phyloP scores from a whole-genome alignment of 2,797 vertebrate genomes.

The Pseudochirops corinnae region DNA sequence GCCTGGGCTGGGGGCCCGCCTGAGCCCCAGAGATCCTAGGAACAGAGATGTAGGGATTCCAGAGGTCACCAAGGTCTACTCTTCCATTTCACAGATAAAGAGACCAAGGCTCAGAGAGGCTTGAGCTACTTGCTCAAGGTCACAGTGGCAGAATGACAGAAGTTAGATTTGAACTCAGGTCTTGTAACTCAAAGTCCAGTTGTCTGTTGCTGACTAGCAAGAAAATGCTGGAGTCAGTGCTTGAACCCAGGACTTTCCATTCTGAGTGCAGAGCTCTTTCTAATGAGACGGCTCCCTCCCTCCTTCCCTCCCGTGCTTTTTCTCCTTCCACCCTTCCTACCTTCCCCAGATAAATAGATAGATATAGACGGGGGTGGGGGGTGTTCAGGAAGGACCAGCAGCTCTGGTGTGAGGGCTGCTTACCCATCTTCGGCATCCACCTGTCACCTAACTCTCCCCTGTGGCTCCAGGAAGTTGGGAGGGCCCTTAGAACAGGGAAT shows the following conservation, averaged over 20 bases:
- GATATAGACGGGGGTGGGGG: not conserved
- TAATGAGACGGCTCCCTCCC: not conserved
- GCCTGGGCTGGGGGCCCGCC: fast-evolving
- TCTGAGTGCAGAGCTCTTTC: not conserved
- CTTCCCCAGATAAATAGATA: not conserved
- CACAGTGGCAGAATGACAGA: not conserved
- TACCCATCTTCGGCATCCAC: too few relatives aligned
- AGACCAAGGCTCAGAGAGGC: not conserved
- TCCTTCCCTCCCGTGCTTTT: not conserved
- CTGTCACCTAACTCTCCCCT: too few relatives aligned
- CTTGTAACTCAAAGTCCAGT: not conserved
- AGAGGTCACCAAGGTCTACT: not conserved
- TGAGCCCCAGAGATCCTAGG: not conserved
- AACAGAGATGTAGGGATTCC: not conserved
- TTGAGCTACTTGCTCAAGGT: not conserved
- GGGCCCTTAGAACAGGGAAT: not conserved
- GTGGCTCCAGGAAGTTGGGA: not conserved
- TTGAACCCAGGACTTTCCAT: not conserved
- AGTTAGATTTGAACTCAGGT: not conserved
- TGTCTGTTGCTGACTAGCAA: not conserved
- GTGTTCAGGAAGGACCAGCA: not conserved
- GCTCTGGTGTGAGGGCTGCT: not conserved
- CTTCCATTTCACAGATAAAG: not conserved
- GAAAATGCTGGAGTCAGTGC: not conserved
- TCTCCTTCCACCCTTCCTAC: not conserved